These are phyloP conservation scores for Sinocyclocheilus anshuiensis DNA, from an alignment of 2,113 vertebrate genomes.

Conservation along the genomic window DNA sequence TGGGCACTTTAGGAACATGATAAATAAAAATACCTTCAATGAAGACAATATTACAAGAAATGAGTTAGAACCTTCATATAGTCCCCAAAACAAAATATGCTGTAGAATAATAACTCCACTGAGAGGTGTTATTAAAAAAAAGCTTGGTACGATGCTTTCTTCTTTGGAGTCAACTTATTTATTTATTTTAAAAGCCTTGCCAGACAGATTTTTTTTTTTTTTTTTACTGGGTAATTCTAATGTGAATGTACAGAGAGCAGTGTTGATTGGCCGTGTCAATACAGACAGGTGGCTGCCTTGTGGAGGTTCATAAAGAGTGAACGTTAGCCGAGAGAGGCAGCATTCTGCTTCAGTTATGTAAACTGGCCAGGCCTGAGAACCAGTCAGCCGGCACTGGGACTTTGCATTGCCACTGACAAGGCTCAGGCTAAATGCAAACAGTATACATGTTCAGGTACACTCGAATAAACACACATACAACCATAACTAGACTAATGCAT, in stretches of 20 bases:
- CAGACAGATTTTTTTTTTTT: neutral
- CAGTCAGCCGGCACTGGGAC: slow-evolving; percentile 73
- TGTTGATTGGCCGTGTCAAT: slow-evolving; percentile 3
- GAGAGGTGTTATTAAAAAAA: neutral
- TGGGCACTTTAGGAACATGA: neutral
- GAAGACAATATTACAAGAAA: neutral
- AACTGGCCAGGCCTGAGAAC: slow-evolving; percentile 70
- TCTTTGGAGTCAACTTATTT: neutral
- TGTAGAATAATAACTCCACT: neutral
- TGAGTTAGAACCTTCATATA: neutral
- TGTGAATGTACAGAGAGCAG: neutral
- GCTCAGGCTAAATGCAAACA: slow-evolving; percentile 22
- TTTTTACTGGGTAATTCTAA: neutral
- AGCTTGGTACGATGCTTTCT: neutral
- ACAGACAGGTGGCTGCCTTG: slow-evolving; percentile 41
- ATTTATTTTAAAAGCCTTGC: neutral
- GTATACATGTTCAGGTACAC: slow-evolving; percentile 21
- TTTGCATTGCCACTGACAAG: slow-evolving; percentile 70
- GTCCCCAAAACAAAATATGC: neutral
- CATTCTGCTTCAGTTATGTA: slow-evolving; percentile 79
- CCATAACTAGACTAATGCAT: neutral
- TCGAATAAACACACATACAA: slow-evolving; percentile 12
- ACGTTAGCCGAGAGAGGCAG: slow-evolving; percentile 69
- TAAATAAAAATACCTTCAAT: neutral
- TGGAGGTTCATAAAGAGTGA: slow-evolving; percentile 62